These are phyloP conservation scores for Hephaestus fuliginosus DNA, from an alignment of 2,797 vertebrate species.

Conservation along the genomic window DNA sequence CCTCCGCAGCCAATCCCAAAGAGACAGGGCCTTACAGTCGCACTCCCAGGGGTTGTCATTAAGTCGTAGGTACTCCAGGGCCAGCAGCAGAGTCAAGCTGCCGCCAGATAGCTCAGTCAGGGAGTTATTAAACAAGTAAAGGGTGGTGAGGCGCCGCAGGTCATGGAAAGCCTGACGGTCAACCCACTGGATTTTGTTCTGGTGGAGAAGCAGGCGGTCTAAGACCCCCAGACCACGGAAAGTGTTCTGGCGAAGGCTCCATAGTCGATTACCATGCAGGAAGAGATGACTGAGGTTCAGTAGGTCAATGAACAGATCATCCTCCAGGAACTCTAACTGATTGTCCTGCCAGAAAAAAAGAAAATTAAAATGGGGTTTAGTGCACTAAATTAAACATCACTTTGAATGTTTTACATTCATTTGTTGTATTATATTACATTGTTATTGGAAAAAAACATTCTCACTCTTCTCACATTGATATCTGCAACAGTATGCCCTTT, in stretches of 20 bases:
- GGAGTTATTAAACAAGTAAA: conserved; percentile 98
- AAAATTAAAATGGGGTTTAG: neutral
- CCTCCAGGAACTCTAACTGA: conserved; percentile 95
- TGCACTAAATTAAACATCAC: neutral
- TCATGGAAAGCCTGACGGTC: conserved; percentile 95
- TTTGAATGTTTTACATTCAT: neutral
- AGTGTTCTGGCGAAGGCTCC: conserved; percentile 95
- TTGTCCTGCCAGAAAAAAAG: conserved; percentile 86
- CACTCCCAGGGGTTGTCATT: conserved; percentile 98
- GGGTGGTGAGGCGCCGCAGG: conserved; percentile 93
- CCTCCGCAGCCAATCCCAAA: conserved; percentile 96
- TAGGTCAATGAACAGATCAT: conserved; percentile 96
- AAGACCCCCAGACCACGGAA: conserved; percentile 95
- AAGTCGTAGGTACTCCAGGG: conserved; percentile 96
- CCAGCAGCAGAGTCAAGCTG: conserved; percentile 89
- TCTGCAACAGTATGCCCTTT: neutral
- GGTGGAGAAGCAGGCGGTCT: conserved; percentile 94
- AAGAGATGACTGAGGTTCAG: conserved; percentile 98
- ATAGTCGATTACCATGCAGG: conserved; percentile 95
- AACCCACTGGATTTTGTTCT: conserved; percentile 96
- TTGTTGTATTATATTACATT: neutral
- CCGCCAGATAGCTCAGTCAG: conserved; percentile 91
- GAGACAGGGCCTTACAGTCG: conserved; percentile 91
- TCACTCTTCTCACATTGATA: neutral
- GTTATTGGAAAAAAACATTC: neutral